Evolutionary conservation across 2,113 vertebrate genomes (phyloP), one percentile per base, ranked within the genome.

Genomic region (Phrynosoma blainvillii): DNA sequence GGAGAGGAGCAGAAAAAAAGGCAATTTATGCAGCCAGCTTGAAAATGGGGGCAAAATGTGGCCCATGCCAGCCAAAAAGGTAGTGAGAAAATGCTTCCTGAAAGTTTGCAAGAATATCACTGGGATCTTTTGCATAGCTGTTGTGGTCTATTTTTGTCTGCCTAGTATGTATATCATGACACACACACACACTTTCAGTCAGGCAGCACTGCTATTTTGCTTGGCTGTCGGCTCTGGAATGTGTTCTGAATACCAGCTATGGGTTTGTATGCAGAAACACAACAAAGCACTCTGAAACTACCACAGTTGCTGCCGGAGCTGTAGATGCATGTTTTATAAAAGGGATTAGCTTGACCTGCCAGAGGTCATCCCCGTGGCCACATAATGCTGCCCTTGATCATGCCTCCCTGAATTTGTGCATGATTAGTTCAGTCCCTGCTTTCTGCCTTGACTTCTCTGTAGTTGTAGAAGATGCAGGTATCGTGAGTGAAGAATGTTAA

Each of bases 381-480:
- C 40, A 9, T 40, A 68, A 36, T 71, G 2, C 1, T 83, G 6
- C 1, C 40, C 14, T 0, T 52, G 12, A 5, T 71, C 85, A 0
- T 0, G 70, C 0, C 0, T 12, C 68, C 7, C 66, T 6, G 5
- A 10, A 71, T n/a, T 0, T 0, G 0, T 0, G 73, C 68, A 27
- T 10, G 36, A 89, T 93, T 79, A n/a, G 80, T 89, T 56, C 70
- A 87, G 32, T 5, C 90, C 89, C 89, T 56, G 30, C 40, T 68
- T 21, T 25, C 52, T 71, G 88, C 14, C 79, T 66, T 4, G 78
- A 87, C 75, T 87, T 71, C 90, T 88, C 91, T 87, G 77, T 82
- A 86, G 82, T 94, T 94, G 89, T 7, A 0, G 66, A 84, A 76
- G 78, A 80, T 89, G 93, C 92, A 89, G 87, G 86, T 6, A 20